Percentiles rank a stretch among this genome's conserved stretches.
phyloP scores from a whole-genome alignment of 2,888 invertebrate species.

The Tetramorium bicarinatum region DNA sequence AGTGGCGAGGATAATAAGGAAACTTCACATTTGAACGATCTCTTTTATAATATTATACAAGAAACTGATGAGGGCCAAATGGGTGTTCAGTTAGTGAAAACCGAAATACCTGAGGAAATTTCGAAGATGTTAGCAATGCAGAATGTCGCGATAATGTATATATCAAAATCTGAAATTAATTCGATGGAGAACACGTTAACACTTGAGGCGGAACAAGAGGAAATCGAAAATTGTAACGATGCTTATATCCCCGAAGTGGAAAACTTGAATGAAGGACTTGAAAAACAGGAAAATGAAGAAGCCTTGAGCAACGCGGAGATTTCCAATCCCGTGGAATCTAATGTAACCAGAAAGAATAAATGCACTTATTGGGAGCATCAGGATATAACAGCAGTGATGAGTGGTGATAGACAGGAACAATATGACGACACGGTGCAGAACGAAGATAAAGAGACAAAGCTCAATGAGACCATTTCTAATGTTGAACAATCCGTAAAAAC shows the following conservation, averaged over 20 bases:
- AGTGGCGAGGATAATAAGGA: slow-evolving; percentile 39
- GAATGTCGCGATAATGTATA: slow-evolving; percentile 77
- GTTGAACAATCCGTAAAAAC: neutral
- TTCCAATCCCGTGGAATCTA: slow-evolving; percentile 16
- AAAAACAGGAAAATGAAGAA: slow-evolving; percentile 49
- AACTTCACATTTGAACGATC: slow-evolving; percentile 40
- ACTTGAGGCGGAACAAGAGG: slow-evolving; percentile 16
- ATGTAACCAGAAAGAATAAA: neutral
- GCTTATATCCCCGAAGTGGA: slow-evolving; percentile 8
- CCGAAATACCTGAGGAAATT: slow-evolving; percentile 66
- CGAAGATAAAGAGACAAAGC: neutral
- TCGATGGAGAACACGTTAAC: slow-evolving; percentile 25
- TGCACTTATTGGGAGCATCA: neutral
- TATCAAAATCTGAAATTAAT: slow-evolving; percentile 66
- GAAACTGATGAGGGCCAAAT: neutral
- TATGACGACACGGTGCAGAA: neutral
- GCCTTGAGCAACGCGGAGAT: slow-evolving; percentile 21
- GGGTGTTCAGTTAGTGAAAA: slow-evolving; percentile 56
- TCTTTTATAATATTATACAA: slow-evolving; percentile 61
- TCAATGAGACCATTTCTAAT: neutral
- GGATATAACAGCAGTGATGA: neutral
- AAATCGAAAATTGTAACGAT: slow-evolving; percentile 30
- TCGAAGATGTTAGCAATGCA: slow-evolving; percentile 69
- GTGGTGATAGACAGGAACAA: neutral
- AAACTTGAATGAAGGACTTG: slow-evolving; percentile 23